Base-by-base conservation (phyloP, 53 echinoderm and acorn worm genomes). In the Holothuria leucospilota region DNA sequence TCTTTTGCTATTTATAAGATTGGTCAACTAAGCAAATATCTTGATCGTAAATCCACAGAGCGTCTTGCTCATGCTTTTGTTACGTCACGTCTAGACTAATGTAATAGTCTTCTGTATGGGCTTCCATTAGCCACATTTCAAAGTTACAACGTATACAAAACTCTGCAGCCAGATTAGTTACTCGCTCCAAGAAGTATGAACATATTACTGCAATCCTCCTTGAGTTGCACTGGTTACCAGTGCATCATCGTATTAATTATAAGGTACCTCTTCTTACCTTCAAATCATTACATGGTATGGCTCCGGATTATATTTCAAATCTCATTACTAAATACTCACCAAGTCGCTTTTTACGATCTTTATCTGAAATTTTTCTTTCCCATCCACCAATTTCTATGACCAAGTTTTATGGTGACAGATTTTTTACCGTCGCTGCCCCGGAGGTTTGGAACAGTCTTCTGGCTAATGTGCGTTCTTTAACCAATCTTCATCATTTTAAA, bases 61-160 rank as follows among this genome's bases (percentile, higher is more conserved):
- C 71, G 61, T 25, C 83, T 88, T 15, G 83, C 73, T 49, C 83
- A 88, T 39, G 83, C 88, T 62, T 88, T 73, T 51, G 88, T 88
- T 39, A 59, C 82, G 18, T 82, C 88, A 18, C 42, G 82, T 29
- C 63, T 82, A 51, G 82, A 73, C 39, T 82, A 34, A 20, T 81
- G 82, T 59, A 88, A 88, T 20, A 49, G 67, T 28, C 69, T 82
- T 6, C 59, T 82, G 4, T 82, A 49, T 39, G 88, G 88, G 5
- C 73, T 88, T 6, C 88, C 71, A 5, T 29, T 4, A 59, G 29
- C 25, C 28, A 88, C 0, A 39, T 88, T 14, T 69, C 30, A 23
- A 88, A 82, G 58, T 60, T 88, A 73, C 88, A 88, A 29, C 71
- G 89, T 29, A 67, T 89, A 23, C 89, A 85, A 42, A 89, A 85